phyloP scores from a whole-genome alignment of 2,797 vertebrate genomes.

The Nyctalus aviator region DNA sequence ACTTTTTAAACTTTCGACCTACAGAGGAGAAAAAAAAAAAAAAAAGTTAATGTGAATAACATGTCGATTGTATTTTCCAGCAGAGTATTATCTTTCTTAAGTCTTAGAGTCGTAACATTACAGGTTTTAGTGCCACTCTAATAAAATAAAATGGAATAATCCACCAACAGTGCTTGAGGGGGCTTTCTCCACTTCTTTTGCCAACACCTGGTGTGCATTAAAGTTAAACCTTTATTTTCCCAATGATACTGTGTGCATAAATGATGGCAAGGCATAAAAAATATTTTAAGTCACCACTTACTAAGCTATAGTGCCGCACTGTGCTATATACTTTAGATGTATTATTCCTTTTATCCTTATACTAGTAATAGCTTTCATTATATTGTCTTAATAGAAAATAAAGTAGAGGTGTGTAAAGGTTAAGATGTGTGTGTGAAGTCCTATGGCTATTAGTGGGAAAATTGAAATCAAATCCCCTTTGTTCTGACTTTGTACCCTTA shows the following conservation, averaged over 20 bases:
- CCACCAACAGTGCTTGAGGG: no score
- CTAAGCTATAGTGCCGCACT: background rate
- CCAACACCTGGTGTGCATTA: background rate
- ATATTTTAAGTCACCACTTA: background rate
- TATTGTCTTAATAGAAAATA: background rate
- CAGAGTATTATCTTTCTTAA: background rate
- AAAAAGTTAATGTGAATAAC: constrained; percentile 18
- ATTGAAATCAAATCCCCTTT: background rate
- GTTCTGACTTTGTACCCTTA: background rate
- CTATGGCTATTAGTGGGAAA: background rate
- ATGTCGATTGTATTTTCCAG: background rate
- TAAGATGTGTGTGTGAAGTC: background rate
- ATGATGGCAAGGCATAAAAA: background rate
- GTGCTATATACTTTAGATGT: background rate
- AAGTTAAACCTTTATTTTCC: constrained; percentile 4
- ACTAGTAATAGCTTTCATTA: background rate
- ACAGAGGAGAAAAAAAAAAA: constrained; percentile 67
- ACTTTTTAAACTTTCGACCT: constrained; percentile 98
- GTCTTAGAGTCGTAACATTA: background rate
- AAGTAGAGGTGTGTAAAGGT: background rate
- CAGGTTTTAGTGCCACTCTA: background rate
- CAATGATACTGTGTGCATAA: background rate
- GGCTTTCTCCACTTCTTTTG: no score
- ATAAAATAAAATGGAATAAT: background rate
- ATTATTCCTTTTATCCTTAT: background rate